These are phyloP conservation scores for Ciconia stormi DNA, from an alignment of 2,113 vertebrate species.

Conservation along the genomic window DNA sequence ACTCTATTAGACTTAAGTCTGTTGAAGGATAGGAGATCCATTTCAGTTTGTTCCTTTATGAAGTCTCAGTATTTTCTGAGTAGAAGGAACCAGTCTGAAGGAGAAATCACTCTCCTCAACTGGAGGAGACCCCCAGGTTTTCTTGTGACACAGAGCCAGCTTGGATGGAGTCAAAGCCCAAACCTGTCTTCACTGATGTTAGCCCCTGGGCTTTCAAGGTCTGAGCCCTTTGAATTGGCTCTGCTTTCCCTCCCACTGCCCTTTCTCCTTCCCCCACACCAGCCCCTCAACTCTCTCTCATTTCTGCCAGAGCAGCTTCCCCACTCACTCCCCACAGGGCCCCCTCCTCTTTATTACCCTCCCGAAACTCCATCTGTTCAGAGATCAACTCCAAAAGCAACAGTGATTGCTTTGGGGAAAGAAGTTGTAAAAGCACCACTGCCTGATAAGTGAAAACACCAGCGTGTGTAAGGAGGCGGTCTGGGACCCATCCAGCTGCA, in stretches of 20 bases:
- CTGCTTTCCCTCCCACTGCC: background rate
- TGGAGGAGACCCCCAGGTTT: background rate
- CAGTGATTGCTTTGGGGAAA: background rate
- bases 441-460: background rate
- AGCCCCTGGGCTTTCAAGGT: background rate
- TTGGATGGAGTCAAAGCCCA: background rate
- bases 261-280: background rate
- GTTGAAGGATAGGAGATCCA: background rate
- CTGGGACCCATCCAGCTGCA: background rate
- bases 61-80: background rate
- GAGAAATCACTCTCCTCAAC: background rate
- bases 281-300: background rate
- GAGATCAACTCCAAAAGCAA: background rate
- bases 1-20: background rate
- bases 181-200: background rate
- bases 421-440: fast-evolving
- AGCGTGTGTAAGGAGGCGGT: background rate
- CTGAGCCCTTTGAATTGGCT: background rate
- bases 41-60: background rate
- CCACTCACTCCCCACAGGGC: background rate
- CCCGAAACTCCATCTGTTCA: background rate
- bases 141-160: background rate
- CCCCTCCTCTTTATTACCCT: background rate
- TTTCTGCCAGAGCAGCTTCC: background rate
- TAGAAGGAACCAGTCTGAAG: background rate